Percentiles rank a stretch among this genome's conserved stretches.
Evolutionary conservation across 2,113 vertebrate genomes (phyloP).

Genomic region (Mus pahari): DNA sequence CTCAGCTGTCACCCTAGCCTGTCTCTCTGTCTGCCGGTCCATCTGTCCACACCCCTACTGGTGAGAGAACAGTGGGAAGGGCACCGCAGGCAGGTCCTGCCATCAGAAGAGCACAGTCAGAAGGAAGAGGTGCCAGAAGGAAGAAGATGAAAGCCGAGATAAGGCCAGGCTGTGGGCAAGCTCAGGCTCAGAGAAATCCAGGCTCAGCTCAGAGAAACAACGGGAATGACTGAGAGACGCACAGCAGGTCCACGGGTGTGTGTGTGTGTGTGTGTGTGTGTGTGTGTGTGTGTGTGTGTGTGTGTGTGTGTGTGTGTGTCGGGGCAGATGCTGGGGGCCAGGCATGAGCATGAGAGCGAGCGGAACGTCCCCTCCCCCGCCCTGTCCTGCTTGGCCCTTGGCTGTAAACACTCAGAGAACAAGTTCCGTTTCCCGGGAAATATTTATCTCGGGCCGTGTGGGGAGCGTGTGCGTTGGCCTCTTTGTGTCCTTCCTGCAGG

Average conservation of each 20-base stretch:
- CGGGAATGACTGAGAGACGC: background rate
- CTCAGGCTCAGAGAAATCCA: background rate
- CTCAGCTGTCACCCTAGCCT: slow-evolving; percentile 50
- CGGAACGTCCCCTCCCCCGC: background rate
- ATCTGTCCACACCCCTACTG: slow-evolving; percentile 22
- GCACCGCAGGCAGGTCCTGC: background rate
- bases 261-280: no score
- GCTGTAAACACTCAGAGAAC: slow-evolving; percentile 81
- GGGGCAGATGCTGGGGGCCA: background rate
- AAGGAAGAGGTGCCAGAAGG: background rate
- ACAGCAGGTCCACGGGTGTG: background rate
- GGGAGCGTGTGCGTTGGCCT: slow-evolving; percentile 75
- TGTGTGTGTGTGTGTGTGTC: no score
- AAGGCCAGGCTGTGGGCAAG: background rate
- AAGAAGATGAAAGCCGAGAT: background rate
- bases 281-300: no score
- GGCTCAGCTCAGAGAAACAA: background rate
- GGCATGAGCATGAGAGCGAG: background rate
- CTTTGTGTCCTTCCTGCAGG: slow-evolving; percentile 73
- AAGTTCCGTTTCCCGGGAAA: slow-evolving; percentile 83
- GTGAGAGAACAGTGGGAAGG: background rate
- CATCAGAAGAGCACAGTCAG: background rate
- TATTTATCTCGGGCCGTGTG: slow-evolving; percentile 81
- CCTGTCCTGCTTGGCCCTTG: slow-evolving; percentile 61
- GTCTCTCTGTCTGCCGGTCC: slow-evolving; percentile 35